Base-by-base conservation (phyloP, 2,797 vertebrate species). In the Huso huso region DNA sequence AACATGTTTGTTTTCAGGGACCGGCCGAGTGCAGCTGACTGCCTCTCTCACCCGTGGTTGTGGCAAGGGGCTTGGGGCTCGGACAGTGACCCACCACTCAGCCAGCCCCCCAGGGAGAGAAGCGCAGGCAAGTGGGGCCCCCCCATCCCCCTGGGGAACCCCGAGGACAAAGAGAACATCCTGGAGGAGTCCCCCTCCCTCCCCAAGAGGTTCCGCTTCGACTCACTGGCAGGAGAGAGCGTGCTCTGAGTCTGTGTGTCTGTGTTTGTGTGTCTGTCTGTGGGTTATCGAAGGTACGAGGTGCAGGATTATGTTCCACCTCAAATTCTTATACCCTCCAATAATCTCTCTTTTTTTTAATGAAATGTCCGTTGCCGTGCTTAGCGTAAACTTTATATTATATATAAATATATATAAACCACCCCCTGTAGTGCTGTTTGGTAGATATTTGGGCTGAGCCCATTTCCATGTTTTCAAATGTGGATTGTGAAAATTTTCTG, bases 111-210 rank as follows among this genome's bases (percentile, higher is more conserved):
- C 50, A 80, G 87, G 7, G 93, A 95, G 50, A 72, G 87, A 71
- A 89, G 80, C 76, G 79, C 76, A 0, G 89, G 65, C 6, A 94
- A 91, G 73, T 78, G 90, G 76, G 73, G 81, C 0, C 89, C 88
- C 51, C 90, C 83, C 0, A 87, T 84, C 0, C 69, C 71, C 63
- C 85, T 81, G 62, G 85, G 90, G 1, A 77, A 91, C 75, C 86
- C 74, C 0, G 94, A 95, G 52, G 93, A 98, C 86, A 98, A 98
- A 77, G 95, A 98, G 79, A 97, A 97, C 81, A 89, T 96, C 74
- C 87, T 89, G 50, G 93, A 97, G 69, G 23, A 37, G 23, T 37
- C 23, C 23, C 90, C 88, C 0, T 81, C 85, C 0, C 86, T 92
- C 0, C 84, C 87, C 10, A 98, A 98, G 73, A 89, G 83, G 48